phyloP scores from a whole-genome alignment of 1,140 invertebrate genomes.

The Musca vetustissima region DNA sequence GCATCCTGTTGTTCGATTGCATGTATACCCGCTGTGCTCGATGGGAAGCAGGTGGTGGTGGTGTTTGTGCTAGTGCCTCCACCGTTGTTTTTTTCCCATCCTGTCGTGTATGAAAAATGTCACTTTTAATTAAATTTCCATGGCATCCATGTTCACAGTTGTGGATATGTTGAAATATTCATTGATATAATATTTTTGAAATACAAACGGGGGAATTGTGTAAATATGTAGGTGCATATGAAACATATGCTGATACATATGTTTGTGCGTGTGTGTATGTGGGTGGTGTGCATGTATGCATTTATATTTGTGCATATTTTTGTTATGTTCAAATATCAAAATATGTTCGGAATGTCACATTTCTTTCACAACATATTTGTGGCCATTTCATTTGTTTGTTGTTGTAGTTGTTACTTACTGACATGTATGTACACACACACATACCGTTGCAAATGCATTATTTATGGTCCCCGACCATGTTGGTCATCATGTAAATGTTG shows the following conservation, averaged over 20 bases:
- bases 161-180: constrained; percentile 42
- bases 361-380: background rate
- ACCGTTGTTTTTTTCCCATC: background rate
- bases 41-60: no score
- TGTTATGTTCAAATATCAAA: constrained; percentile 14
- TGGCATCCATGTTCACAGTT: constrained; percentile 40
- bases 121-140: constrained; percentile 45
- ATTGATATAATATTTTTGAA: background rate
- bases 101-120: constrained; percentile 31
- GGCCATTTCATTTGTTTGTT: constrained; percentile 11
- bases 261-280: background rate
- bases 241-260: background rate
- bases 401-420: constrained; percentile 15
- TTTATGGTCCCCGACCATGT: no score
- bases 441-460: background rate
- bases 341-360: constrained; percentile 16
- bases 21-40: no score
- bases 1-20: no score
- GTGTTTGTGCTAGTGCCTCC: no score
- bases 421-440: background rate
- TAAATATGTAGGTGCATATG: background rate
- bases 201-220: background rate
- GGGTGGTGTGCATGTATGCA: background rate
- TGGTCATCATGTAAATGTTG: no score
- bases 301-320: background rate